A percentile compares a stretch with the other conserved stretches of the same genome.
phyloP scores from a whole-genome alignment of 2,888 invertebrate genomes.

The Tortricodes alternella region DNA sequence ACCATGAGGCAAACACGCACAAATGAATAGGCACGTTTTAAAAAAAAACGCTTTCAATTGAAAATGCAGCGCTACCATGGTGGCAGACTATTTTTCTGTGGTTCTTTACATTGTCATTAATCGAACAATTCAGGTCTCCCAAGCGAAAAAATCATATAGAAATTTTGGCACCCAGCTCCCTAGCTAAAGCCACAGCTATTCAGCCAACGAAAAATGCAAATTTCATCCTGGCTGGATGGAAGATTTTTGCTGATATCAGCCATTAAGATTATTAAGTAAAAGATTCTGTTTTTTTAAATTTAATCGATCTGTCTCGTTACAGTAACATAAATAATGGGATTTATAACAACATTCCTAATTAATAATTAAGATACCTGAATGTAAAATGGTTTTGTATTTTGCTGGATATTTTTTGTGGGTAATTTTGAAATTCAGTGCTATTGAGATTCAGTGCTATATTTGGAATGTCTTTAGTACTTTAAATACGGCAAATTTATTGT shows the following conservation, averaged over 20 bases:
- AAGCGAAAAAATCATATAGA: too few relatives aligned
- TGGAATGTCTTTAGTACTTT: background rate
- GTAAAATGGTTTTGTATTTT: background rate
- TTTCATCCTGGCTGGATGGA: slow-evolving; percentile 2
- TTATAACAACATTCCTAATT: background rate
- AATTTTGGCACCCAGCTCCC: too few relatives aligned
- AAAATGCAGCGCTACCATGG: too few relatives aligned
- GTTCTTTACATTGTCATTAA: too few relatives aligned
- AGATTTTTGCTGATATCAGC: slow-evolving; percentile 2
- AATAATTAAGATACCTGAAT: slow-evolving; percentile 11
- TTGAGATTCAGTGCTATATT: too few relatives aligned
- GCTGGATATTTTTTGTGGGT: background rate
- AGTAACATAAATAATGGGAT: slow-evolving; percentile 15
- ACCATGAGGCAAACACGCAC: too few relatives aligned
- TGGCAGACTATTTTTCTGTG: too few relatives aligned
- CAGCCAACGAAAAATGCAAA: background rate
- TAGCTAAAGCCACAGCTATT: background rate
- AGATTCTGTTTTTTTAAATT: slow-evolving; percentile 16
- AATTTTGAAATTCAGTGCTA: background rate
- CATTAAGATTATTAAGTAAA: slow-evolving; percentile 13
- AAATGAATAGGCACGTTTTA: background rate
- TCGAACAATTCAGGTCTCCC: too few relatives aligned
- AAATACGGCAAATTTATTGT: background rate
- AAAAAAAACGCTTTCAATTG: background rate
- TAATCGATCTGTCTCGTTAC: slow-evolving; percentile 20